phyloP scores from a whole-genome alignment of 2,888 invertebrate genomes.

The Clitarchus hookeri region DNA sequence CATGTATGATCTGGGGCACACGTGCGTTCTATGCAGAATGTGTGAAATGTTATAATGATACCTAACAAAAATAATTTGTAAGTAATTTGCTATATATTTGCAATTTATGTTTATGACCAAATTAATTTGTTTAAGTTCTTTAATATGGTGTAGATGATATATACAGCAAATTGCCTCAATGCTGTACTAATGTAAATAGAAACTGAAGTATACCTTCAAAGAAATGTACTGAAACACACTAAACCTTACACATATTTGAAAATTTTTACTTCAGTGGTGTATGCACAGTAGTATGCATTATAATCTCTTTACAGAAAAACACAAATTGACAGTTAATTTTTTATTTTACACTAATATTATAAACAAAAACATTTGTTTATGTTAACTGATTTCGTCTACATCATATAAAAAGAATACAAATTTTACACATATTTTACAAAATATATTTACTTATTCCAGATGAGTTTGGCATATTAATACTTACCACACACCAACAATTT shows the following conservation, averaged over 20 bases:
- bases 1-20: too few relatives aligned
- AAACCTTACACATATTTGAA: not conserved
- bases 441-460: not conserved
- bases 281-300: not conserved
- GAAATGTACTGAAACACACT: not conserved
- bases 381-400: not conserved
- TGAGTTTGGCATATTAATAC: constrained; percentile 7
- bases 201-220: not conserved
- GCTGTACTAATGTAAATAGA: not conserved
- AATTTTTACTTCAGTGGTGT: not conserved
- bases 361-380: not conserved
- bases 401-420: not conserved
- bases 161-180: too few relatives aligned
- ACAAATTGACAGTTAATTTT: not conserved
- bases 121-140: not conserved
- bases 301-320: not conserved
- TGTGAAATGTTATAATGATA: not conserved
- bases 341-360: not conserved
- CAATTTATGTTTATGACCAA: not conserved
- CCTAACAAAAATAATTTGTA: not conserved
- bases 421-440: constrained; percentile 9
- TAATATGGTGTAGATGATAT: not conserved
- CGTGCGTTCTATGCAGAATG: not conserved
- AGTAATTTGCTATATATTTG: not conserved
- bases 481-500: not conserved